These are phyloP conservation scores for Palythoa grandiflora DNA, from an alignment of 92 coral and sea anemone species.

Conservation along the genomic window DNA sequence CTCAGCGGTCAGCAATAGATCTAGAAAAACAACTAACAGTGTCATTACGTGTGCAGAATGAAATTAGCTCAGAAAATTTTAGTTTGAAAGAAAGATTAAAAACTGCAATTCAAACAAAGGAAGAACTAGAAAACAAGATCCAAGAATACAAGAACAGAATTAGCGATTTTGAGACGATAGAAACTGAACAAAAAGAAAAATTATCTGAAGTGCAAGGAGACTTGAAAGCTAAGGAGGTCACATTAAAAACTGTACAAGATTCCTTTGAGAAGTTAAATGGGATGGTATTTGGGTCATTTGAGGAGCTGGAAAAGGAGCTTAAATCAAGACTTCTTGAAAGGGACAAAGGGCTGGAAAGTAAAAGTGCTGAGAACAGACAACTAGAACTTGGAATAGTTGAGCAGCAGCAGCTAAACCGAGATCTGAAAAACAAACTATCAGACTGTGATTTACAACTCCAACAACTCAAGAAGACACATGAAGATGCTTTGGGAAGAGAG, in stretches of 20 bases:
- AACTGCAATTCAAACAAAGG: conserved; percentile 48
- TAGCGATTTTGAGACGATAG: conserved; percentile 55
- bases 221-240: conserved; percentile 86
- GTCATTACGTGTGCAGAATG: conserved; percentile 68
- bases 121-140: conserved; percentile 65
- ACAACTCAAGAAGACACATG: conserved; percentile 14
- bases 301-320: conserved; percentile 86
- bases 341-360: conserved; percentile 90
- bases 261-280: conserved; percentile 95
- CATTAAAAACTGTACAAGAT: conserved; percentile 82
- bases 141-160: conserved; percentile 62
- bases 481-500: conserved; percentile 26
- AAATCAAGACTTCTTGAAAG: conserved; percentile 82
- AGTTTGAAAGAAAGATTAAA: conserved; percentile 61
- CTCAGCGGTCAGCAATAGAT: conserved; percentile 73
- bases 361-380: conserved; percentile 81
- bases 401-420: conserved; percentile 73
- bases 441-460: conserved; percentile 39
- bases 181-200: conserved; percentile 61
- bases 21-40: conserved; percentile 69
- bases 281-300: conserved; percentile 94
- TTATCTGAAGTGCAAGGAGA: conserved; percentile 74
- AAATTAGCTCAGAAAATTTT: conserved; percentile 66
- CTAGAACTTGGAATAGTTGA: conserved; percentile 75
- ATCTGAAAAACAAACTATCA: conserved; percentile 59